These are phyloP conservation scores for Cydia fagiglandana DNA, from an alignment of 1,140 invertebrate species.

Conservation along the genomic window DNA sequence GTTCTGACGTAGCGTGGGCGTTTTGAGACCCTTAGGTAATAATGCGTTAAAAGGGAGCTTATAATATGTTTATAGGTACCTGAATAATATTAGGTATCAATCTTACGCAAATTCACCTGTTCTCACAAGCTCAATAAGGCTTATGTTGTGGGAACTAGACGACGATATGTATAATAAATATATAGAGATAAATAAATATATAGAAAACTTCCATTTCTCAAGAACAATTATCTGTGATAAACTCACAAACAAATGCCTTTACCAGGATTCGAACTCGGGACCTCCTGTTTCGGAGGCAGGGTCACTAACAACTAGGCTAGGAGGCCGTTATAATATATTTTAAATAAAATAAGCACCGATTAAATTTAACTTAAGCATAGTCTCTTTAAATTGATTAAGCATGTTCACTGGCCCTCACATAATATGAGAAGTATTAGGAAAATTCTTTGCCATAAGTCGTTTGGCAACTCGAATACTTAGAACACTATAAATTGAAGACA, in stretches of 20 bases:
- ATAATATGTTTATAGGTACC: neutral
- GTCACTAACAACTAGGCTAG: too few species aligned
- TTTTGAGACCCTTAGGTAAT: neutral
- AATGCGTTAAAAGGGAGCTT: neutral
- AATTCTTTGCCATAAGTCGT: slow-evolving; percentile 23
- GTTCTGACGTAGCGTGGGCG: neutral
- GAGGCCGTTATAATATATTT: too few species aligned
- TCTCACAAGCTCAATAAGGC: too few species aligned
- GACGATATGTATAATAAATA: too few species aligned
- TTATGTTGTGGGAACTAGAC: too few species aligned
- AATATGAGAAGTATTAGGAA: slow-evolving; percentile 26
- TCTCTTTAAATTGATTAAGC: neutral
- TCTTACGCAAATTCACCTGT: too few species aligned
- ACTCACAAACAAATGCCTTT: too few species aligned
- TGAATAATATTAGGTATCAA: too few species aligned
- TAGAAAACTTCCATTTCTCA: neutral
- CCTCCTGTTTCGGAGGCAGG: too few species aligned
- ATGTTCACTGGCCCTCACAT: slow-evolving; percentile 10
- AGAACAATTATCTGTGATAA: neutral
- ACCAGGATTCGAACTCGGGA: too few species aligned
- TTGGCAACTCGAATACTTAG: slow-evolving; percentile 21
- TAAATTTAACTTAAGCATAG: neutral
- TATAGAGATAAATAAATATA: too few species aligned
- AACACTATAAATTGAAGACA: slow-evolving; percentile 26
- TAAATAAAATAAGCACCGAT: neutral